Conservation (phyloP, 2,888 invertebrate genomes). For the Patella pellucida region DNA sequence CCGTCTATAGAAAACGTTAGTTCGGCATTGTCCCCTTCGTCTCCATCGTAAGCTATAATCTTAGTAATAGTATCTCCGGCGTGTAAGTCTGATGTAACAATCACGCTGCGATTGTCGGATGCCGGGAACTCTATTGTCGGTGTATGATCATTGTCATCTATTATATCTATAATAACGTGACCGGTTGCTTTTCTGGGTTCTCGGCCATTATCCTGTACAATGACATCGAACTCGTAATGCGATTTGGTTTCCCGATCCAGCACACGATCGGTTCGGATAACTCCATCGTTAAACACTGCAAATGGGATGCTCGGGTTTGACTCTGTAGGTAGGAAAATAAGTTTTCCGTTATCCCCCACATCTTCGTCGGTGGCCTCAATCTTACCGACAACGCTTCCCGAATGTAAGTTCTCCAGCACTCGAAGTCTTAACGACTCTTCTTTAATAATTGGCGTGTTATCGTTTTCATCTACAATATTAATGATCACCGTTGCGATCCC, state of each 20-base stretch:
- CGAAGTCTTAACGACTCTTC: conserved; percentile 90
- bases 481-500: conserved; percentile 79
- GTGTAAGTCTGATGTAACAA: conserved; percentile 49
- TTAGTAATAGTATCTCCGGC: conserved; percentile 68
- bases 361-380: conserved; percentile 93
- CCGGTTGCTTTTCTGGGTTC: conserved; percentile 84
- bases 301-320: conserved; percentile 85
- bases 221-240: conserved; percentile 87
- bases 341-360: conserved; percentile 89
- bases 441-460: conserved; percentile 94
- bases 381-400: conserved; percentile 89
- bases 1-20: conserved; percentile 95
- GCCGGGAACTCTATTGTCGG: conserved; percentile 74
- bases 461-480: conserved; percentile 94
- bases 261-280: conserved; percentile 86
- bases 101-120: conserved; percentile 54
- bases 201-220: conserved; percentile 82
- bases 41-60: conserved; percentile 90
- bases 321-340: conserved; percentile 74
- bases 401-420: conserved; percentile 88
- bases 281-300: conserved; percentile 84
- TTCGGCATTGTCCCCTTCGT: conserved; percentile 92
- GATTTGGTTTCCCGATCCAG: conserved; percentile 88
- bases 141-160: conserved; percentile 96
- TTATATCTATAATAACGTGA: conserved; percentile 91